These are phyloP conservation scores for Saccostrea echinata DNA, from an alignment of 1,140 invertebrate species.

Conservation along the genomic window DNA sequence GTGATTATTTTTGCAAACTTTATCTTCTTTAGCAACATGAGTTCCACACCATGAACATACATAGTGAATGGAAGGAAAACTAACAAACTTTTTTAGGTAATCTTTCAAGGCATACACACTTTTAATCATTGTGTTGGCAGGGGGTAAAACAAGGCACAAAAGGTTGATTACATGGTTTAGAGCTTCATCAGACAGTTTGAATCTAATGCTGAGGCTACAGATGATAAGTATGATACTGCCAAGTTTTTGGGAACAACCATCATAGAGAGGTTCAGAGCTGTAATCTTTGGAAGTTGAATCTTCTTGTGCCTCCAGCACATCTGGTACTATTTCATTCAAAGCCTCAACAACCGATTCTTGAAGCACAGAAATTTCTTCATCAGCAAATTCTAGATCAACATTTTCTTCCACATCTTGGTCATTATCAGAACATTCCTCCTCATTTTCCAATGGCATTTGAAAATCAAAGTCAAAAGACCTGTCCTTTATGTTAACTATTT, in stretches of 20 bases:
- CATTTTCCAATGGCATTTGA: too few species aligned
- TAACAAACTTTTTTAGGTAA: constrained; percentile 12
- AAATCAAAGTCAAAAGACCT: too few species aligned
- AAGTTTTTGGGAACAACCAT: not conserved
- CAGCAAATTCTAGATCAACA: constrained; percentile 19
- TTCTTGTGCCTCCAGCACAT: too few species aligned
- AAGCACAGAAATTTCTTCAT: constrained; percentile 15
- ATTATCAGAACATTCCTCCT: too few species aligned
- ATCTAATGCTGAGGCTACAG: constrained; percentile 39
- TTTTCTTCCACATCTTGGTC: not conserved
- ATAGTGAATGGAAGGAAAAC: constrained; percentile 37
- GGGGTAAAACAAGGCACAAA: constrained; percentile 8
- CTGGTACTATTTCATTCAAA: not conserved
- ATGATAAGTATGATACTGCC: constrained; percentile 9
- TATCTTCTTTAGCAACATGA: not conserved
- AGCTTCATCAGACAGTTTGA: constrained; percentile 37
- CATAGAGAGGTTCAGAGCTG: too few species aligned
- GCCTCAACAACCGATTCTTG: not conserved
- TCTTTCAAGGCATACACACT: constrained; percentile 31
- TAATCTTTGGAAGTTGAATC: too few species aligned
- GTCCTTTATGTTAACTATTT: too few species aligned
- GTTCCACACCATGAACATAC: constrained; percentile 35
- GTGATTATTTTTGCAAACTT: constrained; percentile 17
- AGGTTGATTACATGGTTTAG: not conserved
- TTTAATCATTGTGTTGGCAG: constrained; percentile 30